phyloP scores from a whole-genome alignment of 2,797 vertebrate genomes.

The Zenarchopterus dispar region DNA sequence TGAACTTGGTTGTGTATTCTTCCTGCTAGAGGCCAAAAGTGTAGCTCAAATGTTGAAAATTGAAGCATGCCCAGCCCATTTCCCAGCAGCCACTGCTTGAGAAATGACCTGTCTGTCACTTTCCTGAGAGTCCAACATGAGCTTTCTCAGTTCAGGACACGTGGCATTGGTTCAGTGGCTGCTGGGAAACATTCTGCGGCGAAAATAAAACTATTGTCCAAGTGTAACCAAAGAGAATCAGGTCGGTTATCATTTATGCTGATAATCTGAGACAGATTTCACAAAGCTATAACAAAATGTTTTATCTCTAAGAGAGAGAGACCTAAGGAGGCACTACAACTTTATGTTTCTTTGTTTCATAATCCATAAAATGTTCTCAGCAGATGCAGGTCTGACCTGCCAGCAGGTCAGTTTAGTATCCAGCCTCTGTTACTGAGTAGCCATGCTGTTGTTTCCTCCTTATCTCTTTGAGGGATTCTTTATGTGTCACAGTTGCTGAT shows the following conservation, averaged over 20 bases:
- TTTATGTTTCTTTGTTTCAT: too few relatives aligned
- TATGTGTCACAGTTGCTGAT: neutral
- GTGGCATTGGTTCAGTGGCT: slow-evolving; percentile 36
- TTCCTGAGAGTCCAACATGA: slow-evolving; percentile 45
- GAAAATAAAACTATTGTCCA: slow-evolving; percentile 21
- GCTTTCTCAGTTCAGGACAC: slow-evolving; percentile 54
- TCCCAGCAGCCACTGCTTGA: slow-evolving; percentile 61
- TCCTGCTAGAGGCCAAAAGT: slow-evolving; percentile 18
- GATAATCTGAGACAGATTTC: too few relatives aligned
- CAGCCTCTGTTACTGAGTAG: too few relatives aligned
- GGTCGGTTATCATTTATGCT: neutral
- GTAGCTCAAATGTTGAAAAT: slow-evolving; percentile 47
- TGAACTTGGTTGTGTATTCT: slow-evolving; percentile 40
- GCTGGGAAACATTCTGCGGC: slow-evolving; percentile 19
- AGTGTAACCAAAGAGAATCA: too few relatives aligned
- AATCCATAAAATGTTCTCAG: too few relatives aligned
- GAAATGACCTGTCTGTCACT: slow-evolving; percentile 56
- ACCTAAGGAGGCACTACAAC: too few relatives aligned
- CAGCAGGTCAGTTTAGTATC: neutral
- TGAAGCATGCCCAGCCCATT: slow-evolving; percentile 58
- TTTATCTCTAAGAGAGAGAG: too few relatives aligned
- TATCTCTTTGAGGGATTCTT: neutral
- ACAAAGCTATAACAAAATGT: too few relatives aligned
- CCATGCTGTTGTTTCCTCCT: neutral
- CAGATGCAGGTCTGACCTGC: neutral